phyloP scores from a whole-genome alignment of 2,113 vertebrate species.

The Callipepla squamata region DNA sequence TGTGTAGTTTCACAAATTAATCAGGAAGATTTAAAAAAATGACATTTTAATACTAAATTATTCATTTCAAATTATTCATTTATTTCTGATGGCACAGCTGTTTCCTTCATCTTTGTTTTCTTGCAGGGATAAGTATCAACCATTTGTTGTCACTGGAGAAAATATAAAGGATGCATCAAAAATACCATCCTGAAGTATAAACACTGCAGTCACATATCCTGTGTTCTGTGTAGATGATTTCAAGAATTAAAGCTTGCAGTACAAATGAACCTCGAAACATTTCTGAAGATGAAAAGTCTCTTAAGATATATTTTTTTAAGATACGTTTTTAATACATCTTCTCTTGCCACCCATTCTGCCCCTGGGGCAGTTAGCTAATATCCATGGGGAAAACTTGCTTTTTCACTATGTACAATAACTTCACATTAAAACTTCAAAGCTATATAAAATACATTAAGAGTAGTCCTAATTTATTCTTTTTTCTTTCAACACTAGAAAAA shows the following conservation, averaged over 20 bases:
- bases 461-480: constrained; percentile 33
- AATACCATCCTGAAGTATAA: neutral
- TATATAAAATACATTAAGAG: neutral
- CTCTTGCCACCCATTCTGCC: neutral
- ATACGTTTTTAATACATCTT: neutral
- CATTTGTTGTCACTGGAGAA: neutral
- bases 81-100: neutral
- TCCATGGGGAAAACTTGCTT: neutral
- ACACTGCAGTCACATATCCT: neutral
- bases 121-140: neutral
- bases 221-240: neutral
- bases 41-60: neutral
- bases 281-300: constrained; percentile 11
- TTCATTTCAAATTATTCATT: neutral
- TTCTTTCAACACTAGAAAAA: constrained; percentile 5
- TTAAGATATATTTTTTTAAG: neutral
- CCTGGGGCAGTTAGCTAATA: constrained; percentile 1
- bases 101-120: constrained; percentile 8
- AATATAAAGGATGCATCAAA: neutral
- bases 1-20: neutral
- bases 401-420: constrained; percentile 13
- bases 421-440: constrained; percentile 25
- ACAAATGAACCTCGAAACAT: neutral
- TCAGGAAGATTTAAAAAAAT: neutral
- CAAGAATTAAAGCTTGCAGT: neutral